Conservation (phyloP, 2,888 invertebrate species). For the Caenorhabditis afra region DNA sequence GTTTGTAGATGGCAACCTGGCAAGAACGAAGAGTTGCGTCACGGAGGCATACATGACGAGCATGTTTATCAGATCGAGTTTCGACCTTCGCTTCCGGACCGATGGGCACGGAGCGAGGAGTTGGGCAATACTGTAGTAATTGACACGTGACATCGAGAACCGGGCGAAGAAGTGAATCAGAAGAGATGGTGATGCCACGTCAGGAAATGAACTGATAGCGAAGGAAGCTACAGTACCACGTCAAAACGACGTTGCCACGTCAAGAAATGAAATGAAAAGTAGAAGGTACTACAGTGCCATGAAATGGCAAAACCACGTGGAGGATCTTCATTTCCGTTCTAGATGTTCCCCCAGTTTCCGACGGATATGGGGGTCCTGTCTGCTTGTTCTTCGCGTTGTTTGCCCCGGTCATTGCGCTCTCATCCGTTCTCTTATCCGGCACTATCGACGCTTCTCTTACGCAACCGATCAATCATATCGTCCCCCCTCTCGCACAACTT, state of each 20-base stretch:
- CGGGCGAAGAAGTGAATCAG: too few relatives aligned
- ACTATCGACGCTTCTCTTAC: slow-evolving; percentile 20
- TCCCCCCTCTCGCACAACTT: background rate
- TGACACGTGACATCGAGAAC: slow-evolving; percentile 25
- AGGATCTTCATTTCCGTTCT: too few relatives aligned
- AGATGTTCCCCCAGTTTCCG: background rate
- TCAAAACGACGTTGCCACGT: too few relatives aligned
- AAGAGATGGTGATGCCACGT: background rate
- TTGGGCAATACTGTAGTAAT: slow-evolving; percentile 27
- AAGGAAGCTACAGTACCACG: too few relatives aligned
- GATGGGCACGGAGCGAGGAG: background rate
- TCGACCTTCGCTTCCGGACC: slow-evolving; percentile 31
- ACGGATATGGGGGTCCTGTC: too few relatives aligned
- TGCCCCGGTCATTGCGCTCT: background rate
- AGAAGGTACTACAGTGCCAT: too few relatives aligned
- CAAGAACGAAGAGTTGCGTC: slow-evolving; percentile 27
- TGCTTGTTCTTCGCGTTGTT: background rate
- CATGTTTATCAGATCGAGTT: background rate
- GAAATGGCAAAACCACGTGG: too few relatives aligned
- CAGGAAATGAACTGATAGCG: background rate
- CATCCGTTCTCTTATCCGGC: slow-evolving; percentile 1
- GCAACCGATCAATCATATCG: slow-evolving; percentile 32
- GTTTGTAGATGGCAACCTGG: slow-evolving; percentile 58
- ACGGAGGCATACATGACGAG: slow-evolving; percentile 8
- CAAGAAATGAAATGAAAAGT: too few relatives aligned